Evolutionary conservation across 2,888 invertebrate species (phyloP).

Genomic region (Caprella mutica): DNA sequence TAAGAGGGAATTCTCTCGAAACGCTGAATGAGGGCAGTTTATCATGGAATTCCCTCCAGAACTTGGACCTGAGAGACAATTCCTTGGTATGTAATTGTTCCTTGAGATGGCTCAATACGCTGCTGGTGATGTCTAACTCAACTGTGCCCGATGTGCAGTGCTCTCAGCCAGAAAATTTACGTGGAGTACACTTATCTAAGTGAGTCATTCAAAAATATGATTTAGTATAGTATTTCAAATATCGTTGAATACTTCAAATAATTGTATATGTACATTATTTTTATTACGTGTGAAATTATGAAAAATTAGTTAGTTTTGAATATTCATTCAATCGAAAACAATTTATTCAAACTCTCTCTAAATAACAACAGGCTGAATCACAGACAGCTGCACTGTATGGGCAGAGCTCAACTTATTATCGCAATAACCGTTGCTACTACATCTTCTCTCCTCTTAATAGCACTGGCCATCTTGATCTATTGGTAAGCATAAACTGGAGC

Average conservation of each 20-base stretch:
- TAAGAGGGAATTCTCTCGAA: slow-evolving; percentile 24
- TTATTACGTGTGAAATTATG: slow-evolving; percentile 1
- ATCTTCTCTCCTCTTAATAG: slow-evolving; percentile 13
- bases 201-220: too few species aligned
- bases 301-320: background rate
- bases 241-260: slow-evolving; percentile 2
- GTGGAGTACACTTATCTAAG: slow-evolving; percentile 20
- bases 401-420: slow-evolving; percentile 15
- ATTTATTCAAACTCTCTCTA: background rate
- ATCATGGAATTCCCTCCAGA: slow-evolving; percentile 18
- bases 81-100: slow-evolving; percentile 32
- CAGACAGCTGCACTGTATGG: slow-evolving; percentile 19
- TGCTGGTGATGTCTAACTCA: slow-evolving; percentile 19
- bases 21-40: slow-evolving; percentile 16
- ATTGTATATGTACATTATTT: slow-evolving; percentile 9
- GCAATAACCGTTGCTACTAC: slow-evolving; percentile 12
- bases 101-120: slow-evolving; percentile 22
- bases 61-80: slow-evolving; percentile 28
- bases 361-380: slow-evolving; percentile 13
- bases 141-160: slow-evolving; percentile 23
- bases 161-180: slow-evolving; percentile 19
- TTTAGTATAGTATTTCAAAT: background rate
- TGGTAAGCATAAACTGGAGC: too few species aligned
- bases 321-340: too few species aligned
- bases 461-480: slow-evolving; percentile 18